Evolutionary conservation across 2,888 invertebrate genomes (phyloP).

Genomic region (Ennomos erosarius): DNA sequence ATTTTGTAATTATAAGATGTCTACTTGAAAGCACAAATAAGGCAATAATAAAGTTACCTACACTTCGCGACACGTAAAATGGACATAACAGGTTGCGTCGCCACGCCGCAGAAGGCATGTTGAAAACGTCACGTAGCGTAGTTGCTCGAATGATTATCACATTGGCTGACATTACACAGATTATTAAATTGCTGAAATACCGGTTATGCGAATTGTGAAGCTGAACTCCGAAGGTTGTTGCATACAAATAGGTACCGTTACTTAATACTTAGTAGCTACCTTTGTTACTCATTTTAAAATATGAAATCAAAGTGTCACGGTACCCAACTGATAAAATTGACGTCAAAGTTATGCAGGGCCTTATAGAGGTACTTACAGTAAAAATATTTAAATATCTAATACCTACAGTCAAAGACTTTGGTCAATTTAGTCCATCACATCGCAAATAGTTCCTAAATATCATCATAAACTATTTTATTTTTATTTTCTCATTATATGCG

Average conservation of each 20-base stretch:
- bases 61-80: slow-evolving; percentile 32
- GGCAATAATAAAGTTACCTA: slow-evolving; percentile 9
- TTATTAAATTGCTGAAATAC: slow-evolving; percentile 34
- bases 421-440: too few relatives aligned
- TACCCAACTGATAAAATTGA: too few relatives aligned
- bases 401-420: too few relatives aligned
- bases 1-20: neutral
- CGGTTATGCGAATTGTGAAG: slow-evolving; percentile 11
- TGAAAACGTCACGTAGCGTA: slow-evolving; percentile 50
- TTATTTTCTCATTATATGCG: too few relatives aligned
- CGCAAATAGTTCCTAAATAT: too few relatives aligned
- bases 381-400: too few relatives aligned
- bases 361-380: too few relatives aligned
- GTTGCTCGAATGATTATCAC: slow-evolving; percentile 58
- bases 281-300: too few relatives aligned
- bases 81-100: slow-evolving; percentile 50
- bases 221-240: slow-evolving; percentile 7
- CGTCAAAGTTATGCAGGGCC: too few relatives aligned
- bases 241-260: neutral
- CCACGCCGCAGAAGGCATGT: slow-evolving; percentile 41
- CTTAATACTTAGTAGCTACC: too few relatives aligned
- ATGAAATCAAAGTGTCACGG: too few relatives aligned
- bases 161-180: slow-evolving; percentile 35
- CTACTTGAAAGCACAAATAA: neutral
- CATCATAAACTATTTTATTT: too few relatives aligned